A percentile compares a stretch with the other conserved stretches of the same genome.
These are phyloP conservation scores for Sorex maritimensis DNA, from an alignment of 2,797 vertebrate genomes.

Conservation along the genomic window DNA sequence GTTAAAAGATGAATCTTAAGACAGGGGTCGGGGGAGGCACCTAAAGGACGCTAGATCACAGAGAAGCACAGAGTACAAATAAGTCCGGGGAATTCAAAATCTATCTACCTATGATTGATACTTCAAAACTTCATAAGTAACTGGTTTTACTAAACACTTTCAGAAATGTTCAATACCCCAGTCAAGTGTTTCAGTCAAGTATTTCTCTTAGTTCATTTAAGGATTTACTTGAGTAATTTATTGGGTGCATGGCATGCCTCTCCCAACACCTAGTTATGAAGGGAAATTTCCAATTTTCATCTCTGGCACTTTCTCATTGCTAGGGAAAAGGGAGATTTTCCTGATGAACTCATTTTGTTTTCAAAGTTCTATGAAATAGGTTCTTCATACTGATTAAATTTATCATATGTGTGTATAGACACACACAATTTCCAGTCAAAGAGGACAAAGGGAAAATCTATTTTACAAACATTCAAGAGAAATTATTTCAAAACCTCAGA, in stretches of 20 bases:
- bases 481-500: constrained; percentile 3
- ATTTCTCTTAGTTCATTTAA: constrained; percentile 35
- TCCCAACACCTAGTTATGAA: neutral
- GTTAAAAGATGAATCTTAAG: constrained; percentile 37
- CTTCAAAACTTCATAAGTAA: constrained; percentile 30
- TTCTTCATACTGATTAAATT: constrained; percentile 16
- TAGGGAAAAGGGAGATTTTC: neutral
- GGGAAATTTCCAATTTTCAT: constrained; percentile 1
- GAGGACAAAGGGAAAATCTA: neutral
- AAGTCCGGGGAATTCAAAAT: neutral
- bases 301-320: neutral
- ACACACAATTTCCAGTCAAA: neutral
- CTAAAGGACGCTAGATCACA: neutral
- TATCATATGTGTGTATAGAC: too few relatives aligned
- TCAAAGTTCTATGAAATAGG: constrained; percentile 1
- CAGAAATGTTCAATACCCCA: constrained; percentile 28
- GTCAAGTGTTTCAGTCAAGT: constrained; percentile 44
- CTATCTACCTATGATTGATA: neutral
- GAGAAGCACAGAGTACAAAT: neutral
- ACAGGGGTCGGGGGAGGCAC: neutral
- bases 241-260: neutral
- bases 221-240: neutral
- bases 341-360: neutral
- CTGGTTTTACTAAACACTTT: constrained; percentile 39
- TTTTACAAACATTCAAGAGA: constrained; percentile 14